Conservation (phyloP, 1,140 invertebrate species). For the Micrasema longulum region DNA sequence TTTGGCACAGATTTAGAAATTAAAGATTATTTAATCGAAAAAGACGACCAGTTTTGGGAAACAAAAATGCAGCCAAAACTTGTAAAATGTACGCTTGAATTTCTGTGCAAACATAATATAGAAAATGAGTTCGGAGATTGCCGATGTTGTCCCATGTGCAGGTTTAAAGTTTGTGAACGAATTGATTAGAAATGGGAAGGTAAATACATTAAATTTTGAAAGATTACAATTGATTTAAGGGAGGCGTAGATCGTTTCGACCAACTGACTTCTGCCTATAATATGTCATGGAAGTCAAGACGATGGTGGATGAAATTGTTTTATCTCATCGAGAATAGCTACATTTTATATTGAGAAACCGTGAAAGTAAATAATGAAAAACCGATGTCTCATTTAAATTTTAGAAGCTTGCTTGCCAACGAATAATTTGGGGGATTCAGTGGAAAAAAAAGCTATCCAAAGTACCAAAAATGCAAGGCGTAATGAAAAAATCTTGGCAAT, state of each 20-base stretch:
- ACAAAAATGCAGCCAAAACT: neutral
- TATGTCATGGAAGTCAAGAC: constrained; percentile 36
- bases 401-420: constrained; percentile 38
- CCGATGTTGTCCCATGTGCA: too few relatives aligned
- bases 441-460: constrained; percentile 4
- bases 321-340: constrained; percentile 36
- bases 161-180: too few relatives aligned
- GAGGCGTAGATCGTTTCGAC: too few relatives aligned
- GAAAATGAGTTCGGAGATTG: too few relatives aligned
- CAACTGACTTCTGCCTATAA: constrained; percentile 30
- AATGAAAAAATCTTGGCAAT: constrained; percentile 10
- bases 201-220: too few relatives aligned
- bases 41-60: neutral
- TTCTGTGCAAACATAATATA: too few relatives aligned
- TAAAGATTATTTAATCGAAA: neutral
- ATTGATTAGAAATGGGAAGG: too few relatives aligned
- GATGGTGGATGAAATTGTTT: constrained; percentile 35
- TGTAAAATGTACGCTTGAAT: too few relatives aligned
- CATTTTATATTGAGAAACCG: constrained; percentile 35
- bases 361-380: constrained; percentile 31
- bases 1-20: neutral
- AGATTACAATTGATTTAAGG: too few relatives aligned
- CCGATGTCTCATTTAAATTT: constrained; percentile 29
- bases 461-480: constrained; percentile 39
- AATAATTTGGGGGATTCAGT: constrained; percentile 26